These are phyloP conservation scores for Caretta caretta DNA, from an alignment of 2,113 vertebrate species.

Conservation along the genomic window DNA sequence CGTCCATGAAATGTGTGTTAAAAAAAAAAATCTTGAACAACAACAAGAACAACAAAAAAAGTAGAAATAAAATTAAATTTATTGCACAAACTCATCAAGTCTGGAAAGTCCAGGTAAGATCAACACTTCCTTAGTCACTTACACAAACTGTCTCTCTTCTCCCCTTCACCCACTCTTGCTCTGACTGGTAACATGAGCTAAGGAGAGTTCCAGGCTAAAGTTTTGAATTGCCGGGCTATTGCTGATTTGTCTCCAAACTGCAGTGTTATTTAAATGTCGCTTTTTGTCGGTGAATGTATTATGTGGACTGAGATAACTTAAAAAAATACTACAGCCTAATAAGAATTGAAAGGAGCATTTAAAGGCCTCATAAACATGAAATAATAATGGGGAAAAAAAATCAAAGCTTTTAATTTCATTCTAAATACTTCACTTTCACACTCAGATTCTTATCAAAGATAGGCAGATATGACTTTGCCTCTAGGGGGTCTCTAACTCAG, in stretches of 20 bases:
- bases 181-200: neutral
- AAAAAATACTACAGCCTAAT: neutral
- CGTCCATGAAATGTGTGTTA: too few species aligned
- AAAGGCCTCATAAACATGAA: conserved; percentile 15
- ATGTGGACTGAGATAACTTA: neutral
- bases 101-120: neutral
- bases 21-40: neutral
- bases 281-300: neutral
- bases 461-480: conserved; percentile 47
- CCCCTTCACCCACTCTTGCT: neutral
- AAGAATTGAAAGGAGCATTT: neutral
- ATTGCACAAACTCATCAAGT: neutral
- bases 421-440: conserved; percentile 12
- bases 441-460: conserved; percentile 64
- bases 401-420: conserved; percentile 58
- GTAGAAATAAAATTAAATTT: neutral
- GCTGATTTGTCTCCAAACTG: neutral
- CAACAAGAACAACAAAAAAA: neutral
- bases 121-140: neutral
- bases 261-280: neutral
- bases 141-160: neutral
- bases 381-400: conserved; percentile 41
- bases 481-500: neutral
- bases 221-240: neutral
- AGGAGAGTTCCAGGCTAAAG: neutral